Percentiles rank a stretch among this genome's conserved stretches.
Evolutionary conservation across 64 coral and sea anemone genomes (phyloP).

Genomic region (Actinia tenebrosa): DNA sequence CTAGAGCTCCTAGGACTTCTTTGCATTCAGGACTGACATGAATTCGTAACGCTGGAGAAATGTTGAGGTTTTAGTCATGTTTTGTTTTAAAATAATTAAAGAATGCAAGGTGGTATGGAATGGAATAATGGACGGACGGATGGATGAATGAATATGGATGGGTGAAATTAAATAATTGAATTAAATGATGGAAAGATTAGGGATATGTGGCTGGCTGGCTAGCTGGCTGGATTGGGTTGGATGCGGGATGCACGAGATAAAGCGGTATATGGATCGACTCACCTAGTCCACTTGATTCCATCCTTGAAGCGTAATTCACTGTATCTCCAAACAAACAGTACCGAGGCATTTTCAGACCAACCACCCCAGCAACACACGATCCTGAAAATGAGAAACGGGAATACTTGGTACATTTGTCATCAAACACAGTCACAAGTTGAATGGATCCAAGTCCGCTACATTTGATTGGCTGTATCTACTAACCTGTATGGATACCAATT

Average conservation of each 20-base stretch:
- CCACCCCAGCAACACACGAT: conserved; percentile 48
- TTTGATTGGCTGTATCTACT: neutral
- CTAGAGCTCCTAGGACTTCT: conserved; percentile 43
- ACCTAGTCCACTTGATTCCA: conserved; percentile 61
- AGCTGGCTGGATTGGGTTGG: too few relatives aligned
- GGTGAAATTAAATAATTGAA: too few relatives aligned
- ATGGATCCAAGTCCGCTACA: too few relatives aligned
- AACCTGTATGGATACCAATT: conserved; percentile 62
- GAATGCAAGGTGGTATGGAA: too few relatives aligned
- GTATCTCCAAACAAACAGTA: conserved; percentile 73
- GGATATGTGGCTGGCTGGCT: too few relatives aligned
- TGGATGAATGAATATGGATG: too few relatives aligned
- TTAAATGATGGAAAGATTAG: too few relatives aligned
- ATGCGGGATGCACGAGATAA: too few relatives aligned
- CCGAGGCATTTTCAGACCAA: conserved; percentile 55
- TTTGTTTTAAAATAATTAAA: too few relatives aligned
- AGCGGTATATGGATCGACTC: neutral
- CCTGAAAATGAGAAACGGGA: neutral
- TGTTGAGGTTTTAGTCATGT: neutral
- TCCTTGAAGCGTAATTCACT: conserved; percentile 61
- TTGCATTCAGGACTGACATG: conserved; percentile 83
- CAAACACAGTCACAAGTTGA: too few relatives aligned
- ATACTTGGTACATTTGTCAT: too few relatives aligned
- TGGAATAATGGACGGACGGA: too few relatives aligned
- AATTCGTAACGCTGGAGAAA: conserved; percentile 61